phyloP scores from a whole-genome alignment of 2,113 vertebrate genomes.

The Brachyistius frenatus region DNA sequence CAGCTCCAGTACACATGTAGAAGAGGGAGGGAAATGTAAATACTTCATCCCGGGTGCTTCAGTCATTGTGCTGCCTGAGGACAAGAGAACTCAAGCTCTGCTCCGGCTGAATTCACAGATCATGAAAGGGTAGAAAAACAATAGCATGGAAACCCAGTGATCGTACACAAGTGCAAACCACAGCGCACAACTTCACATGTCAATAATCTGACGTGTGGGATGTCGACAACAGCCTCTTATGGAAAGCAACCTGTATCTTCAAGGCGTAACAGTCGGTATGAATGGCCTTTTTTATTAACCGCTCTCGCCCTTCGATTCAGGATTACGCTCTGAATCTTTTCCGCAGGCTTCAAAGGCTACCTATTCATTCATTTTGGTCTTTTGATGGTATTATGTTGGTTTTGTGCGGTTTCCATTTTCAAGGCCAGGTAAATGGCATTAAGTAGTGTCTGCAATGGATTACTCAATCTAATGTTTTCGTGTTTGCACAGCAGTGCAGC shows the following conservation, averaged over 20 bases:
- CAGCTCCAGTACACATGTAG: neutral
- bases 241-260: conserved; percentile 30
- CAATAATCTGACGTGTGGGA: conserved; percentile 37
- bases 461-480: conserved; percentile 30
- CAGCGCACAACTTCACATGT: conserved; percentile 39
- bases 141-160: conserved; percentile 1
- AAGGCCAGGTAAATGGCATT: conserved; percentile 52
- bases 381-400: conserved; percentile 55
- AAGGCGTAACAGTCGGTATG: conserved; percentile 10
- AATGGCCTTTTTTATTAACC: conserved; percentile 48
- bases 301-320: conserved; percentile 47
- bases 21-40: conserved; percentile 17
- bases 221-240: conserved; percentile 31
- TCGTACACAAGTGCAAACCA: conserved; percentile 13
- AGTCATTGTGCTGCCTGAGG: conserved; percentile 17
- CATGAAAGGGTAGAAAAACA: conserved; percentile 32
- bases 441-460: conserved; percentile 34
- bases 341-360: conserved; percentile 55
- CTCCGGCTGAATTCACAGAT: conserved; percentile 23
- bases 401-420: conserved; percentile 51
- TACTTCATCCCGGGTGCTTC: conserved; percentile 17
- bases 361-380: conserved; percentile 45
- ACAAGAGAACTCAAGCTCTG: conserved; percentile 15
- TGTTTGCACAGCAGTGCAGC: conserved; percentile 23
- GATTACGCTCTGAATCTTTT: conserved; percentile 46